phyloP scores from a whole-genome alignment of 1,140 invertebrate genomes.

The Epicauta chinensis region DNA sequence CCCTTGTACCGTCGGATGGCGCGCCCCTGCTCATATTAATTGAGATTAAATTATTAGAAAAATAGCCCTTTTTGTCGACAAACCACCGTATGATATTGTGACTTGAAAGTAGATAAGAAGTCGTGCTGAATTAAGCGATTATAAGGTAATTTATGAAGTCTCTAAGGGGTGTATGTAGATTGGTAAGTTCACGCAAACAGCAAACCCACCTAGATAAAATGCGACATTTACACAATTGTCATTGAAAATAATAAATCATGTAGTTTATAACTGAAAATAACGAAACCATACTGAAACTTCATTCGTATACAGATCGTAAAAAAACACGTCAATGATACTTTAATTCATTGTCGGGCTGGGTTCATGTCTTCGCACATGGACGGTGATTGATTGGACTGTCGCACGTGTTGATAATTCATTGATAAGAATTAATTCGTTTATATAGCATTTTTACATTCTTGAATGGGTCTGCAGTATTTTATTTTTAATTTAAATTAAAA shows the following conservation, averaged over 20 bases:
- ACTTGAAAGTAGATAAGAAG: neutral
- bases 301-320: conserved; percentile 20
- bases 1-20: no score
- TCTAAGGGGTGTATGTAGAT: conserved; percentile 19
- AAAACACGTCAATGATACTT: conserved; percentile 16
- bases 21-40: no score
- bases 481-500: no score
- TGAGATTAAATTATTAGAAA: no score
- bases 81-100: no score
- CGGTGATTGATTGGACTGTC: conserved; percentile 18
- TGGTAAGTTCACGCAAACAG: conserved; percentile 19
- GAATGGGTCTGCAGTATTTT: no score
- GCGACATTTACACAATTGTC: conserved; percentile 21
- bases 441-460: neutral
- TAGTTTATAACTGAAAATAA: conserved; percentile 20
- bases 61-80: no score
- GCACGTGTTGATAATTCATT: conserved; percentile 16
- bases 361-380: conserved; percentile 20
- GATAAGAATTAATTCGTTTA: conserved; percentile 14
- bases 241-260: conserved; percentile 20
- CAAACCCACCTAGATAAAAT: conserved; percentile 20
- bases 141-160: conserved; percentile 18
- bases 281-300: conserved; percentile 19
- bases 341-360: conserved; percentile 10
- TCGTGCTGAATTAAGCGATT: conserved; percentile 20